Conservation (phyloP, 2,797 vertebrate species). For the Zalophus californianus region DNA sequence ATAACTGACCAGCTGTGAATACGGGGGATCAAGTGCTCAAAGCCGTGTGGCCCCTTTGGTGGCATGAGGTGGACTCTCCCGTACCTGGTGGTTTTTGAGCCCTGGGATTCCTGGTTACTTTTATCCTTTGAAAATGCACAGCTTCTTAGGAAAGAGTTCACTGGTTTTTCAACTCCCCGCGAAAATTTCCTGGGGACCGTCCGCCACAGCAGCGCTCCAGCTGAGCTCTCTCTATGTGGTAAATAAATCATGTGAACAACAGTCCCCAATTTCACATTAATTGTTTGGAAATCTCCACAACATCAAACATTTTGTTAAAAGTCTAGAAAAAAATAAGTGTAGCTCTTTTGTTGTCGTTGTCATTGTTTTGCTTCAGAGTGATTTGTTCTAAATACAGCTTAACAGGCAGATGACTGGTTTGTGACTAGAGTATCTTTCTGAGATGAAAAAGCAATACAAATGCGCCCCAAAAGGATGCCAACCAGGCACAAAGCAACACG, state of each 20-base stretch:
- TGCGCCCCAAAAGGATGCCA: conserved; percentile 69
- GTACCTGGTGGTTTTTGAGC: neutral
- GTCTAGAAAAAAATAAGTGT: conserved; percentile 84
- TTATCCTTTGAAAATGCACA: neutral
- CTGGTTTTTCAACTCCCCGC: conserved; percentile 68
- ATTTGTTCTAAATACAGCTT: conserved; percentile 90
- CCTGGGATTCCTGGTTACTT: conserved; percentile 42
- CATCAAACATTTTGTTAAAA: conserved; percentile 90
- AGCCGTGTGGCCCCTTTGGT: neutral
- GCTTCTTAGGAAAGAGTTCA: conserved; percentile 70
- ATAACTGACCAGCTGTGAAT: neutral
- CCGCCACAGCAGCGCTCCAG: conserved; percentile 82
- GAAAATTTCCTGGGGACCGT: conserved; percentile 71
- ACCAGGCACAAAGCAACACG: conserved; percentile 61
- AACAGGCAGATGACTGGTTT: conserved; percentile 90
- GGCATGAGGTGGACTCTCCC: neutral
- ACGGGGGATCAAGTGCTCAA: neutral
- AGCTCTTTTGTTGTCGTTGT: conserved; percentile 86
- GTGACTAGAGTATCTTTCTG: conserved; percentile 85
- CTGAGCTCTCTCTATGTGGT: conserved; percentile 86
- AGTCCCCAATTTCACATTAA: conserved; percentile 88
- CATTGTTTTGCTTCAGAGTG: conserved; percentile 88
- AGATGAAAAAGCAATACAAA: conserved; percentile 80
- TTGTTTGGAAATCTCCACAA: conserved; percentile 88
- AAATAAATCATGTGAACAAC: conserved; percentile 89